Evolutionary conservation across 2,113 vertebrate genomes (phyloP).

Genomic region (Ginglymostoma cirratum): DNA sequence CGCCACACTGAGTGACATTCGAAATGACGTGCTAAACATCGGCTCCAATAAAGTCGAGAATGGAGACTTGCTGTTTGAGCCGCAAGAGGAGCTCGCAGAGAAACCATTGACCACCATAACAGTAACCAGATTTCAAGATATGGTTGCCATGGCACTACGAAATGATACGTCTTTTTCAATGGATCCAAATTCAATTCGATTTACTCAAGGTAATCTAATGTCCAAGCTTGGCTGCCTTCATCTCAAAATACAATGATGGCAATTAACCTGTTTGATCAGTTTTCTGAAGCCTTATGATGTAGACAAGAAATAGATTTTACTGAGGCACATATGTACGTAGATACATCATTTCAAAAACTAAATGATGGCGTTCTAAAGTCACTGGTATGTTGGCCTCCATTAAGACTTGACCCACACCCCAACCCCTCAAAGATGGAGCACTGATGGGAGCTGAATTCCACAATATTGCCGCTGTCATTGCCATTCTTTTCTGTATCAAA

Average conservation of each 20-base stretch:
- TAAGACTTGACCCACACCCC: neutral
- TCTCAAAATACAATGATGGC: no score
- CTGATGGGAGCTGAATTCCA: neutral
- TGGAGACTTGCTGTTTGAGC: conserved; percentile 43
- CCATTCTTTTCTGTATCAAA: neutral
- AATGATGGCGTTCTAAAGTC: neutral
- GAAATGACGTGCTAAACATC: conserved; percentile 51
- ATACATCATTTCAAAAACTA: neutral
- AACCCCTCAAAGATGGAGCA: neutral
- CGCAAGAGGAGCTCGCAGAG: conserved; percentile 46
- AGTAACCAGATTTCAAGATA: conserved; percentile 58
- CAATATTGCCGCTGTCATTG: neutral
- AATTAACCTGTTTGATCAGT: neutral
- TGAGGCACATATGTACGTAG: neutral
- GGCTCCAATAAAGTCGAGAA: conserved; percentile 59
- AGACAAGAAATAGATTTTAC: neutral
- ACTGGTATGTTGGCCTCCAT: neutral
- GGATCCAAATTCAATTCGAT: conserved; percentile 65
- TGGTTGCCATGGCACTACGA: conserved; percentile 63
- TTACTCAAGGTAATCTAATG: conserved; percentile 50
- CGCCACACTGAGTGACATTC: conserved; percentile 47
- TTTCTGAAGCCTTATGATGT: neutral
- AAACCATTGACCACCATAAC: conserved; percentile 45
- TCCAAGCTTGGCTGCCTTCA: neutral
- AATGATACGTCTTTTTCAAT: conserved; percentile 69